Evolutionary conservation across 2,888 invertebrate species (phyloP).

Genomic region (Cerastis rubricosa): DNA sequence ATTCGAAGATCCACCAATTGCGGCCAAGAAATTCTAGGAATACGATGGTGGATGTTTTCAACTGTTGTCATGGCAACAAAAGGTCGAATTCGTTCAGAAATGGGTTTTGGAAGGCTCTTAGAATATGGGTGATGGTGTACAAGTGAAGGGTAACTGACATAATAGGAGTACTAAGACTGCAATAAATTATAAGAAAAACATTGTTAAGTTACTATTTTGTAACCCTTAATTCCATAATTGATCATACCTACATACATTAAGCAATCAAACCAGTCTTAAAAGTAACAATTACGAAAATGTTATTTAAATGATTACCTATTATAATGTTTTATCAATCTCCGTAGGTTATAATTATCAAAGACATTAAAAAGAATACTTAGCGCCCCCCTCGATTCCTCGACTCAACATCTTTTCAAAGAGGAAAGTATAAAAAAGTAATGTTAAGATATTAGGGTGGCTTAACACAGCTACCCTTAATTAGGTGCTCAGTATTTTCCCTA

Average conservation of each 20-base stretch:
- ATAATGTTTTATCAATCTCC: background rate
- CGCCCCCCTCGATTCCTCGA: constrained; percentile 23
- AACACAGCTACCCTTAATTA: constrained; percentile 72
- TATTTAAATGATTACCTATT: background rate
- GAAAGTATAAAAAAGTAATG: constrained; percentile 66
- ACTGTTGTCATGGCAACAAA: no score
- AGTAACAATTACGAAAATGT: background rate
- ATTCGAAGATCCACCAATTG: no score
- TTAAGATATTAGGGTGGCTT: constrained; percentile 67
- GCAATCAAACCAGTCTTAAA: background rate
- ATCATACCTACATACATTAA: background rate
- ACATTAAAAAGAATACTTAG: constrained; percentile 12
- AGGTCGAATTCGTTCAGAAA: no score
- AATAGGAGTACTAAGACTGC: background rate
- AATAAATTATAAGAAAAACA: background rate
- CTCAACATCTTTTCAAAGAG: constrained; percentile 40
- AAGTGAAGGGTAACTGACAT: background rate
- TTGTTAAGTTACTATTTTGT: background rate
- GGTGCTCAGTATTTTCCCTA: constrained; percentile 70
- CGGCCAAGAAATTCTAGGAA: no score
- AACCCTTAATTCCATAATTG: background rate
- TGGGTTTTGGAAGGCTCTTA: no score
- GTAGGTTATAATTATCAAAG: constrained; percentile 24
- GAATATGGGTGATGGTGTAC: background rate
- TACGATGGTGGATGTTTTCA: no score